A percentile compares a stretch with the other conserved stretches of the same genome.
These are phyloP conservation scores for Leptinotarsa haldemani DNA, from an alignment of 2,888 invertebrate genomes.

Conservation along the genomic window DNA sequence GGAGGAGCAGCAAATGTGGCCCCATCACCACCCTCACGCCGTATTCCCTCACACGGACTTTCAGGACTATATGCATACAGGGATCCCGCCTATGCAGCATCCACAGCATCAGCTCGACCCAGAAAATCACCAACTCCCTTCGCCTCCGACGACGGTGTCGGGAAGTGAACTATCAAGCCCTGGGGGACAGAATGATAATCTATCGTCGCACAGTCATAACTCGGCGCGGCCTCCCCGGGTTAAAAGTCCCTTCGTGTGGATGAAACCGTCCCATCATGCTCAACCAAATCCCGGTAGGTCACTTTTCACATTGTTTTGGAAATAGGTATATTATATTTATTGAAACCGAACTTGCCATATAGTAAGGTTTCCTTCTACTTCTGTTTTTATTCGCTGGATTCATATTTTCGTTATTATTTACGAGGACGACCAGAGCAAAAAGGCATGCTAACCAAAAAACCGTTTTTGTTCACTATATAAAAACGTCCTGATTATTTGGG, in stretches of 20 bases:
- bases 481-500: too few relatives aligned
- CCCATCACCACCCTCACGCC: conserved; percentile 58
- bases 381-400: too few relatives aligned
- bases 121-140: conserved; percentile 64
- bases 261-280: conserved; percentile 87
- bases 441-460: too few relatives aligned
- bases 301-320: not conserved
- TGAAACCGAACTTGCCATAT: too few relatives aligned
- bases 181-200: conserved; percentile 63
- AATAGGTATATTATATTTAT: too few relatives aligned
- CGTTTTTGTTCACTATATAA: too few relatives aligned
- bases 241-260: conserved; percentile 90
- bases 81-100: conserved; percentile 67
- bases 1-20: conserved; percentile 65
- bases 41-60: conserved; percentile 60
- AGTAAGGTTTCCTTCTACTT: too few relatives aligned
- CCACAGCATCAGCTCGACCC: conserved; percentile 62
- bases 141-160: conserved; percentile 71
- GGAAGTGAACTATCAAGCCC: conserved; percentile 75
- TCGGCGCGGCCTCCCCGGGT: conserved; percentile 75
- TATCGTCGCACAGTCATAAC: conserved; percentile 57
- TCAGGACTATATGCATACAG: conserved; percentile 60
- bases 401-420: too few relatives aligned
- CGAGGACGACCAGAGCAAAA: too few relatives aligned
- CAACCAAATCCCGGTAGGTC: conserved; percentile 86